A percentile compares a stretch with the other conserved stretches of the same genome.
Conservation (phyloP, 2,113 vertebrate species). For the Psophia crepitans region DNA sequence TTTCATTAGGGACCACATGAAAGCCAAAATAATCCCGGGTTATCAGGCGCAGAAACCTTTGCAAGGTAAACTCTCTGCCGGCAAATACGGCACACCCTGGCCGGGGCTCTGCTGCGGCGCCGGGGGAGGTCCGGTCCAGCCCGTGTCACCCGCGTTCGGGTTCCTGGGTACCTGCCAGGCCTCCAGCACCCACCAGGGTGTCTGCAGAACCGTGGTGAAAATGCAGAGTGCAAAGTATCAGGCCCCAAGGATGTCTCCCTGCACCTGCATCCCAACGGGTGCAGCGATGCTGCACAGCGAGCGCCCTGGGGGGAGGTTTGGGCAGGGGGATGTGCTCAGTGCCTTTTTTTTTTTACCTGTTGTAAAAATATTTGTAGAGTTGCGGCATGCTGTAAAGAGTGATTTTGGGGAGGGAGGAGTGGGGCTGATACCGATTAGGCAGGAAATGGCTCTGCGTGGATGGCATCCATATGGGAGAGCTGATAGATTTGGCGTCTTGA, state of each 20-base stretch:
- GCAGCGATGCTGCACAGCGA: accelerated
- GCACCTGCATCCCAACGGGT: neutral
- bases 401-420: neutral
- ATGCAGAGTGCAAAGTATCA: neutral
- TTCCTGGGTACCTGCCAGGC: neutral
- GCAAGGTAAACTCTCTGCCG: neutral
- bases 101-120: neutral
- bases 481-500: conserved; percentile 67
- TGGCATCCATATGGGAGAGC: conserved; percentile 69
- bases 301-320: neutral
- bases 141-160: neutral
- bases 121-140: neutral
- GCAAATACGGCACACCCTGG: conserved; percentile 47
- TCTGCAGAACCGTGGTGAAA: neutral
- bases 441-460: conserved; percentile 63
- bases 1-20: conserved; percentile 69
- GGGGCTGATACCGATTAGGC: conserved; percentile 48
- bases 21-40: conserved; percentile 58
- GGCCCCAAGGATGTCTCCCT: neutral
- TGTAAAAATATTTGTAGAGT: conserved; percentile 42
- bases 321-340: accelerated
- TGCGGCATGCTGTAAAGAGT: neutral
- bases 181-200: accelerated
- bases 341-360: conserved; percentile 29
- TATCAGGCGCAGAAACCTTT: conserved; percentile 35